Percentiles rank a stretch among this genome's conserved stretches.
These are phyloP conservation scores for Caenorhabditis uteleia DNA, from an alignment of 2,888 invertebrate species.

Conservation along the genomic window DNA sequence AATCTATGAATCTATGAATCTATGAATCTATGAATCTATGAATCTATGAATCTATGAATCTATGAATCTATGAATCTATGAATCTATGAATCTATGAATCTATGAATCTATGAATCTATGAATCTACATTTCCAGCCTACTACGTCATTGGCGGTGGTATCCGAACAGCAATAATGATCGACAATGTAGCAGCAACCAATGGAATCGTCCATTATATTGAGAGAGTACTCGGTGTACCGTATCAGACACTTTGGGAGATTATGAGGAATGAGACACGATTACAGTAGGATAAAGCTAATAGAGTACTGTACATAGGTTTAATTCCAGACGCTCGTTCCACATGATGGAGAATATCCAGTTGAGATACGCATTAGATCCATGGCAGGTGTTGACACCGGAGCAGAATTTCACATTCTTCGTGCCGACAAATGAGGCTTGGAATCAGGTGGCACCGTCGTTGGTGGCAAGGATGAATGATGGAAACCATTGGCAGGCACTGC, in stretches of 20 bases:
- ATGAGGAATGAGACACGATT: conserved; percentile 65
- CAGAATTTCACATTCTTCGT: conserved; percentile 86
- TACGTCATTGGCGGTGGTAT: conserved; percentile 70
- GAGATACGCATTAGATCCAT: conserved; percentile 67
- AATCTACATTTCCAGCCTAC: conserved; percentile 62
- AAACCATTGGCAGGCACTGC: conserved; percentile 66
- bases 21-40: no score
- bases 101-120: neutral
- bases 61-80: neutral
- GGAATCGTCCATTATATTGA: conserved; percentile 70
- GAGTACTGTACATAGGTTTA: neutral
- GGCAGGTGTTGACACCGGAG: conserved; percentile 69
- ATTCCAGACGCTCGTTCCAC: conserved; percentile 58
- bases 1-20: no score
- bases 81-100: neutral
- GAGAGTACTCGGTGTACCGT: conserved; percentile 69
- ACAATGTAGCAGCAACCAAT: conserved; percentile 69
- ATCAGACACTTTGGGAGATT: conserved; percentile 68
- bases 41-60: no score
- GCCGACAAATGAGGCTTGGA: conserved; percentile 88
- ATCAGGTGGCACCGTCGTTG: conserved; percentile 73
- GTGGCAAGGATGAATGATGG: conserved; percentile 66
- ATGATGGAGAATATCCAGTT: conserved; percentile 66
- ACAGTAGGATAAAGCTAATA: conserved; percentile 43
- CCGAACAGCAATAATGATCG: conserved; percentile 65